A percentile compares a stretch with the other conserved stretches of the same genome.
Conservation (phyloP, 1,140 invertebrate genomes). For the Belonocnema kinseyi region DNA sequence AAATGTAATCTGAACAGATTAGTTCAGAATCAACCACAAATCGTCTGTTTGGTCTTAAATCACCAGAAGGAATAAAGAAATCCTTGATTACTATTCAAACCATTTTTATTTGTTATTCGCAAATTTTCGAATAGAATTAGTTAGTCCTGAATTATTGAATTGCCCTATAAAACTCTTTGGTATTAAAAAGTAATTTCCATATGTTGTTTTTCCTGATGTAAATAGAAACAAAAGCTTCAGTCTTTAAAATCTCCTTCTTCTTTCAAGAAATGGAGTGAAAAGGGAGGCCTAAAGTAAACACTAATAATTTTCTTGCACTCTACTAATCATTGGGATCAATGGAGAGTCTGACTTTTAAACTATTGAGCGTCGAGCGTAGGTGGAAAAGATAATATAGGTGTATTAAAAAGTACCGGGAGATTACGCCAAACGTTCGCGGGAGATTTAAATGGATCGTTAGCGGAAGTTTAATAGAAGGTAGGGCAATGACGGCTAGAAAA, state of each 20-base stretch:
- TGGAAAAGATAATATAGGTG: constrained; percentile 32
- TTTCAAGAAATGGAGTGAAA: neutral
- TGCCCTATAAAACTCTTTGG: too few relatives aligned
- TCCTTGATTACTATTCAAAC: too few relatives aligned
- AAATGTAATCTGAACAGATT: too few relatives aligned
- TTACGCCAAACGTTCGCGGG: constrained; percentile 36
- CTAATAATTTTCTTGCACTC: constrained; percentile 22
- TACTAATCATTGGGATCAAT: constrained; percentile 24
- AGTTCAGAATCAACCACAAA: too few relatives aligned
- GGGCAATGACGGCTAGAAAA: constrained; percentile 34
- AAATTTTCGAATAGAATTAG: too few relatives aligned
- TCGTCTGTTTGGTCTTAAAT: too few relatives aligned
- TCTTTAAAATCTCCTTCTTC: neutral
- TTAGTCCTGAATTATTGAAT: too few relatives aligned
- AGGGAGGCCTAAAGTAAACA: constrained; percentile 13
- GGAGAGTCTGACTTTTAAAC: constrained; percentile 2
- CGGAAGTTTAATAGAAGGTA: constrained; percentile 27
- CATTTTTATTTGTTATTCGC: too few relatives aligned
- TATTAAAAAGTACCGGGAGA: constrained; percentile 12
- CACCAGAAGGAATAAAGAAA: too few relatives aligned
- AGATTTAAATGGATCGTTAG: constrained; percentile 21
- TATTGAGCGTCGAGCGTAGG: constrained; percentile 3
- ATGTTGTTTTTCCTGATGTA: too few relatives aligned
- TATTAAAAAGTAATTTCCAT: too few relatives aligned
- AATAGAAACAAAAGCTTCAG: too few relatives aligned